phyloP scores from a whole-genome alignment of 2,888 invertebrate genomes.

The Tridacna crocea region DNA sequence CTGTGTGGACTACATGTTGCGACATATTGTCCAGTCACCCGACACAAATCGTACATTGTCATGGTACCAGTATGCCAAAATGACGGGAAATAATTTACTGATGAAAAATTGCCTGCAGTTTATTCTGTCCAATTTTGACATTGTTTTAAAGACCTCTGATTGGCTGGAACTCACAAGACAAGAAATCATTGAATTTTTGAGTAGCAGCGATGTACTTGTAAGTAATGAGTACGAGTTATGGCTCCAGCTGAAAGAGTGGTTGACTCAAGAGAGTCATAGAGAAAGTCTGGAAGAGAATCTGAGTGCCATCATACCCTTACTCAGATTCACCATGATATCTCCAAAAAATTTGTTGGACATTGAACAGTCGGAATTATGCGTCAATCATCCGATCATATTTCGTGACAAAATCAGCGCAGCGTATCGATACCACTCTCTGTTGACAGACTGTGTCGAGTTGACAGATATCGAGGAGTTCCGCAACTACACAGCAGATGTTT shows the following conservation, averaged over 20 bases:
- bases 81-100: constrained; percentile 73
- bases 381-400: constrained; percentile 64
- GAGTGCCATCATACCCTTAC: constrained; percentile 67
- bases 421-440: constrained; percentile 77
- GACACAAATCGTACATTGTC: constrained; percentile 78
- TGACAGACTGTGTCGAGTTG: constrained; percentile 63
- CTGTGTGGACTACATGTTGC: constrained; percentile 77
- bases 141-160: constrained; percentile 74
- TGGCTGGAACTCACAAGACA: constrained; percentile 72
- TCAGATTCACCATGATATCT: constrained; percentile 77
- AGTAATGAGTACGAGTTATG: constrained; percentile 74
- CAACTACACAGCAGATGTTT: constrained; percentile 71
- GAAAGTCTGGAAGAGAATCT: constrained; percentile 65
- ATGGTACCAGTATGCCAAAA: constrained; percentile 80
- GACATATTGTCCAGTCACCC: constrained; percentile 78
- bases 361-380: constrained; percentile 70
- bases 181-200: constrained; percentile 76
- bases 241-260: constrained; percentile 74
- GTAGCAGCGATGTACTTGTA: constrained; percentile 75
- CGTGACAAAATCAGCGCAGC: constrained; percentile 70
- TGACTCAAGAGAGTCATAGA: constrained; percentile 64
- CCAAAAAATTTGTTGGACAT: constrained; percentile 73
- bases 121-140: constrained; percentile 78
- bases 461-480: constrained; percentile 65
- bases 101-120: constrained; percentile 73